Base-by-base conservation (phyloP, 2,113 vertebrate species). In the Tympanuchus pallidicinctus region DNA sequence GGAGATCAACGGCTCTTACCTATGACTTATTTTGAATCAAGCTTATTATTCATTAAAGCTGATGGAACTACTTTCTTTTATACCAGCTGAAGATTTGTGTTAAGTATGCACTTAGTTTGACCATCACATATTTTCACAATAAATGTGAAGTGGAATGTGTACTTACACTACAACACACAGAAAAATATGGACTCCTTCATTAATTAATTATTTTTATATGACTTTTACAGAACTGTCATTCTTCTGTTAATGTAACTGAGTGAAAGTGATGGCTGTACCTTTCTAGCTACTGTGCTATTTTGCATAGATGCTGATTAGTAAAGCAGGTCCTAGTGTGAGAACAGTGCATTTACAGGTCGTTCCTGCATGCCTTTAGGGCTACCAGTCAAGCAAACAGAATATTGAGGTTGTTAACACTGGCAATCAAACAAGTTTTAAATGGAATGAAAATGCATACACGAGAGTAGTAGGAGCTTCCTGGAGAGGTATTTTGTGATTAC, bases 251-350 rank as follows among this genome's bases (percentile, higher is more conserved):
- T 89, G 70, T 78, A 89, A 91, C 11, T 82, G 86, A 77, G 47
- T 92, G 72, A 83, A 95, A 92, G 43, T 59, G 61, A 63, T 5
- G 20, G 42, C 38, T 82, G 83, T 61, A 91, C 66, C 28, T 93
- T 84, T 92, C 28, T 59, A 90, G 28, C 64, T 81, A 56, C 67
- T 82, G 14, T 63, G 67, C 66, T 82, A 63, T 70, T 93, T 90
- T 71, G 50, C 27, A 17, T 56, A 82, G 50, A 89, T 88, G 28
- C 80, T 80, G 75, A 63, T 90, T 79, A 90, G 43, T 81, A 95
- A 93, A 96, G 60, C 72, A 74, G 60, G 66, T 92, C 71, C 32
- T 91, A 67, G 91, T 85, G 78, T 57, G 84, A 91, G 78, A 92
- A 52, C 42, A 71, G 50, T 67, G 50, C 75, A 89, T 82, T 82